These are phyloP conservation scores for Lepus oiostolus DNA, from an alignment of 2,797 vertebrate species.

Conservation along the genomic window DNA sequence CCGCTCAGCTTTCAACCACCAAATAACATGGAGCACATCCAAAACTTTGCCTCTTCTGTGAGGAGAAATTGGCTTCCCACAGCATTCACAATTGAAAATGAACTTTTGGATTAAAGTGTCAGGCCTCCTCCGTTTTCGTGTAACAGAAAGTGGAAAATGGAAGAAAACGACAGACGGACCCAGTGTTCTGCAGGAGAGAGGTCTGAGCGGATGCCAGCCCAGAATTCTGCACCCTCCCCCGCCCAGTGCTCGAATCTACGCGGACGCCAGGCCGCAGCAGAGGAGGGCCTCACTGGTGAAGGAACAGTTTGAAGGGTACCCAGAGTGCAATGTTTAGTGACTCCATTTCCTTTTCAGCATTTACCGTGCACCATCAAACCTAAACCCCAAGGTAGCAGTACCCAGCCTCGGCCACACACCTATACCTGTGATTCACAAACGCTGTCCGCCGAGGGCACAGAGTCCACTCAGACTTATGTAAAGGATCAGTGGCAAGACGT, in stretches of 20 bases:
- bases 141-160: not conserved
- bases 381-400: not conserved
- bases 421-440: not conserved
- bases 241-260: not conserved
- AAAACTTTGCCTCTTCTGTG: not conserved
- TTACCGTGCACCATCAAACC: not conserved
- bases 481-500: slow-evolving; percentile 89
- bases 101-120: not conserved
- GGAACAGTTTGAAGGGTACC: not conserved
- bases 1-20: slow-evolving; percentile 25
- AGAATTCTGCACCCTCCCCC: not conserved
- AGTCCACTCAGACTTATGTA: slow-evolving; percentile 92
- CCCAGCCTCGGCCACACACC: not conserved
- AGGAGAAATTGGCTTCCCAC: slow-evolving; percentile 45
- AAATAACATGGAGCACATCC: not conserved
- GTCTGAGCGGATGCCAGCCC: not conserved
- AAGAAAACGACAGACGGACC: not conserved
- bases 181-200: not conserved
- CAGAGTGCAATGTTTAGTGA: not conserved
- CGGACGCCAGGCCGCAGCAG: not conserved
- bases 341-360: not conserved
- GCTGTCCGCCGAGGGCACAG: slow-evolving; percentile 79
- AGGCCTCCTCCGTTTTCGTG: slow-evolving; percentile 42
- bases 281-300: not conserved
- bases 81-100: slow-evolving; percentile 35